A percentile compares a stretch with the other conserved stretches of the same genome.
phyloP scores from a whole-genome alignment of 2,888 invertebrate genomes.

The Conus canariensis region DNA sequence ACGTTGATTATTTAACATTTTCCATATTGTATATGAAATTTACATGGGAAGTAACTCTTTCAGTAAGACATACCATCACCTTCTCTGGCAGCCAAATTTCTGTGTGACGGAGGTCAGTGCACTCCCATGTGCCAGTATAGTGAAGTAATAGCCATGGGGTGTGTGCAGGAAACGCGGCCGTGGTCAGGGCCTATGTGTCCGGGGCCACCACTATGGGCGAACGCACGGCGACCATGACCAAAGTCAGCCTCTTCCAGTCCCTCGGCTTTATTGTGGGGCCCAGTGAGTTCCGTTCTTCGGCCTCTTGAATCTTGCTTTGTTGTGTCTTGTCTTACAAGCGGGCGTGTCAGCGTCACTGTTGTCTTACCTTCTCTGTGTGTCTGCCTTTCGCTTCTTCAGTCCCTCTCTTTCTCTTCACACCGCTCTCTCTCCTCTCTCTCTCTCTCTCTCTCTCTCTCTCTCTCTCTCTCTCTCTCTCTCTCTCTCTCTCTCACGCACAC shows the following conservation, averaged over 20 bases:
- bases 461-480: background rate
- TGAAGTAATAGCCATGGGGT: too few species aligned
- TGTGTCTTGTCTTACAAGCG: background rate
- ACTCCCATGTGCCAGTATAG: too few species aligned
- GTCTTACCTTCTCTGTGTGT: background rate
- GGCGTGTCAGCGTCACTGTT: background rate
- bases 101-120: too few species aligned
- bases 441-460: background rate
- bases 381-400: background rate
- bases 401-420: background rate
- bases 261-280: constrained; percentile 78
- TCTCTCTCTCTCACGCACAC: background rate
- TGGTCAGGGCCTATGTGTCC: constrained; percentile 77
- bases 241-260: constrained; percentile 77
- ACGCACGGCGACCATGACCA: constrained; percentile 77
- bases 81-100: too few species aligned
- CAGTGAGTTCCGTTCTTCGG: too few species aligned
- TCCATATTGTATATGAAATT: too few species aligned
- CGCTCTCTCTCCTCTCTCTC: background rate
- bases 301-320: too few species aligned
- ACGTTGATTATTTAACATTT: too few species aligned
- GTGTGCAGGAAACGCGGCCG: constrained; percentile 73
- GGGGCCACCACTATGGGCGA: constrained; percentile 75
- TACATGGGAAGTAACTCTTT: too few species aligned
- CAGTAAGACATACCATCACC: too few species aligned